Evolutionary conservation across 2,113 vertebrate genomes (phyloP).

Genomic region (Cervus canadensis): DNA sequence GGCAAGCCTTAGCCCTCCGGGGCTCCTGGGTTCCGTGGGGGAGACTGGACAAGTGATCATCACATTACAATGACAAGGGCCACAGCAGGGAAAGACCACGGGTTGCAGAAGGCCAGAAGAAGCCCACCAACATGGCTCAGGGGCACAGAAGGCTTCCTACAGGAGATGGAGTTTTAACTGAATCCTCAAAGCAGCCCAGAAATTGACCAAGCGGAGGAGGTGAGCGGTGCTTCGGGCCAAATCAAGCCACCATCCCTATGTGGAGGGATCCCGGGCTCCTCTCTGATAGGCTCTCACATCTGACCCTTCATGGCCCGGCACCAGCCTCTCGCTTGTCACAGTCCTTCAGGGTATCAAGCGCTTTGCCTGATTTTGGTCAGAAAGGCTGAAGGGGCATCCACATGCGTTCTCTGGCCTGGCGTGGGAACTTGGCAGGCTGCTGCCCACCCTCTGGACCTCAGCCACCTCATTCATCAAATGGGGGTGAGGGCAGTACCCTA

Average conservation of each 20-base stretch:
- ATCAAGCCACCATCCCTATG: not conserved
- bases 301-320: not conserved
- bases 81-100: not conserved
- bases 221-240: accelerated
- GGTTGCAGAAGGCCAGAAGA: not conserved
- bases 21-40: not conserved
- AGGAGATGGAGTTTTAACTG: not conserved
- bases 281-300: not conserved
- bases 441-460: not conserved
- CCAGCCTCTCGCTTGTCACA: not conserved
- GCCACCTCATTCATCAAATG: not conserved
- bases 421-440: accelerated
- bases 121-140: not conserved
- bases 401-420: too few relatives aligned
- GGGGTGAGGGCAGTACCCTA: not conserved
- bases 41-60: not conserved
- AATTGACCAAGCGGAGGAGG: not conserved
- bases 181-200: not conserved
- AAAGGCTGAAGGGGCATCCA: not conserved
- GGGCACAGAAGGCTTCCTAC: not conserved
- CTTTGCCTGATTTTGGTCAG: not conserved
- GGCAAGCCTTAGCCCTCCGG: not conserved
- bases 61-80: not conserved
- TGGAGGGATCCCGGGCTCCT: not conserved
- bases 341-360: not conserved